Percentiles rank a stretch among this genome's conserved stretches.
phyloP scores from a whole-genome alignment of 2,888 invertebrate genomes.

The Drosophila kokeensis region DNA sequence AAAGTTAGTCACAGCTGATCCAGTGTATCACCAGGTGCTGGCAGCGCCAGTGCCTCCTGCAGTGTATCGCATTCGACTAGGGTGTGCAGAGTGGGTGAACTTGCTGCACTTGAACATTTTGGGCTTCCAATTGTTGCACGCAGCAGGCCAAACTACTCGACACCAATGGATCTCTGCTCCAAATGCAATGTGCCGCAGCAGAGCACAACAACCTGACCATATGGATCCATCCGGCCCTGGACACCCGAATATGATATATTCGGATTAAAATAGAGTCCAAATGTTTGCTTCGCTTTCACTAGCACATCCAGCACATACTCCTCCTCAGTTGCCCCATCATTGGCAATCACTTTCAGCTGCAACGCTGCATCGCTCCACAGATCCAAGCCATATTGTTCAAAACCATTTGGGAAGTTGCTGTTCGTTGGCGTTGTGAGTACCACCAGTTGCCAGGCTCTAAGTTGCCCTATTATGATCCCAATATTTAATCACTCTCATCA shows the following conservation, averaged over 20 bases:
- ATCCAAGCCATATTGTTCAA: no score
- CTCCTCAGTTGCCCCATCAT: constrained; percentile 40
- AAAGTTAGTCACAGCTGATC: constrained; percentile 39
- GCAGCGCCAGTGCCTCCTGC: constrained; percentile 67
- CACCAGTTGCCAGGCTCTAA: neutral
- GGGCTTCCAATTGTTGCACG: constrained; percentile 89
- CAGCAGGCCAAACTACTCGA: constrained; percentile 88
- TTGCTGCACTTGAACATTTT: constrained; percentile 86
- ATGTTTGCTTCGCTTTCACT: constrained; percentile 82
- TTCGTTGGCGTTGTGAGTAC: neutral
- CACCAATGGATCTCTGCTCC: constrained; percentile 86
- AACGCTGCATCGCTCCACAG: no score
- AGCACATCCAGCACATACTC: constrained; percentile 82
- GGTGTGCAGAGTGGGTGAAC: constrained; percentile 62
- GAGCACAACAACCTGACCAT: constrained; percentile 88
- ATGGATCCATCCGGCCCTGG: constrained; percentile 86
- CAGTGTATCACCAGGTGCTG: constrained; percentile 64
- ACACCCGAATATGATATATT: constrained; percentile 87
- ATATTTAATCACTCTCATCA: no score
- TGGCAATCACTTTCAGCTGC: constrained; percentile 69
- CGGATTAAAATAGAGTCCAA: constrained; percentile 87
- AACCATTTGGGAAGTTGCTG: constrained; percentile 64
- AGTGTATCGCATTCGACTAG: constrained; percentile 68
- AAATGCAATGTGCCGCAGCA: constrained; percentile 88
- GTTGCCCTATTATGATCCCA: constrained; percentile 39